Conservation (phyloP, 2,888 invertebrate species). For the Cyaniris semiargus region DNA sequence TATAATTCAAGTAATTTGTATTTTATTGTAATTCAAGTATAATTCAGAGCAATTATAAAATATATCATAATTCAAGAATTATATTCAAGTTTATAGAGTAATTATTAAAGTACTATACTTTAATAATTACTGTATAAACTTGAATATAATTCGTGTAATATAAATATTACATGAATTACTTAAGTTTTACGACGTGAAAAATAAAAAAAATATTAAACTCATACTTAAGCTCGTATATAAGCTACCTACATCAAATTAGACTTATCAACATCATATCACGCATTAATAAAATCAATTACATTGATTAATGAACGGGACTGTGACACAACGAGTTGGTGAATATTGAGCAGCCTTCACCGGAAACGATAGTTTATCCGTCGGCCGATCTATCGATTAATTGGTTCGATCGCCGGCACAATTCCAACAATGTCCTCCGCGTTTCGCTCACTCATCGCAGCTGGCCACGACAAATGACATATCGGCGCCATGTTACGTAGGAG, state of each 20-base stretch:
- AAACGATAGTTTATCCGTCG: constrained; percentile 74
- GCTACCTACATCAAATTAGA: neutral
- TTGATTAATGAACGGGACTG: constrained; percentile 67
- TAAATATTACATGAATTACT: neutral
- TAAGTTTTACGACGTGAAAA: neutral
- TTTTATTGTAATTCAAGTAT: too few relatives aligned
- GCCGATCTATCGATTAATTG: constrained; percentile 77
- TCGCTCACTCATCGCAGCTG: constrained; percentile 76
- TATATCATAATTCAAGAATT: too few relatives aligned
- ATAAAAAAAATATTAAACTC: neutral
- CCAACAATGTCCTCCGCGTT: constrained; percentile 70
- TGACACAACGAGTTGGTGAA: constrained; percentile 59
- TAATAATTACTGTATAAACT: too few relatives aligned
- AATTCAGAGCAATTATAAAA: too few relatives aligned
- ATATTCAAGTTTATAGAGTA: too few relatives aligned
- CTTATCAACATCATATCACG: constrained; percentile 14
- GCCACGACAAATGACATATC: constrained; percentile 44
- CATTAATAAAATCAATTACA: constrained; percentile 46
- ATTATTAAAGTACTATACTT: too few relatives aligned
- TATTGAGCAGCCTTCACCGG: constrained; percentile 77
- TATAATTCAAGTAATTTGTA: too few relatives aligned
- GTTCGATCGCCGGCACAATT: constrained; percentile 72
- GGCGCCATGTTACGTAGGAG: constrained; percentile 35
- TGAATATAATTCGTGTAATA: neutral
- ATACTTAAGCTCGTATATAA: neutral